Percentiles rank a stretch among this genome's conserved stretches.
These are phyloP conservation scores for Protosalanx chinensis DNA, from an alignment of 2,797 vertebrate genomes.

Conservation along the genomic window DNA sequence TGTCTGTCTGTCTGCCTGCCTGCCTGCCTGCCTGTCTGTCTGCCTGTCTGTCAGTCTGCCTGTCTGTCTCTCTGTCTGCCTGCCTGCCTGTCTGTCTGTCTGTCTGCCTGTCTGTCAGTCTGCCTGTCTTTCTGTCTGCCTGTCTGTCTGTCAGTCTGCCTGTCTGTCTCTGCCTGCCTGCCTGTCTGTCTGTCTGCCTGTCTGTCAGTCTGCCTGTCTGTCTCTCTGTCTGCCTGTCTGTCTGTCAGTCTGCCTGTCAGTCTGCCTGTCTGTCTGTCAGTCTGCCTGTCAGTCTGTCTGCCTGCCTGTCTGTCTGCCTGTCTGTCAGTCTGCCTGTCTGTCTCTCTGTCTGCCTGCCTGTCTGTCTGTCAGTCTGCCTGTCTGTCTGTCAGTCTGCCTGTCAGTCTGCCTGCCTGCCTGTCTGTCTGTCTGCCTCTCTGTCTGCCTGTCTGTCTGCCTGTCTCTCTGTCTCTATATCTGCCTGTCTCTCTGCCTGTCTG, in stretches of 20 bases:
- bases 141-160: neutral
- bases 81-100: neutral
- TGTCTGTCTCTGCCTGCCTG: neutral
- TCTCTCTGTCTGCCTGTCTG: neutral
- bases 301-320: neutral
- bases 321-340: neutral
- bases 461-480: neutral
- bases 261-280: no score
- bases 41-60: neutral
- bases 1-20: neutral
- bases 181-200: neutral
- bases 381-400: neutral
- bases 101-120: neutral
- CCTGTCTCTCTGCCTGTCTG: slow-evolving; percentile 4
- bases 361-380: neutral
- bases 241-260: no score
- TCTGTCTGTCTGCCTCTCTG: neutral
- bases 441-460: neutral
- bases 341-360: neutral
- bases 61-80: neutral
- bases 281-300: neutral
- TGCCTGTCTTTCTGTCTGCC: neutral
- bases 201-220: neutral
- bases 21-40: neutral
- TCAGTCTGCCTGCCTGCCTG: neutral